Evolutionary conservation across 2,797 vertebrate species (phyloP).

Genomic region (Apodemus agrarius): DNA sequence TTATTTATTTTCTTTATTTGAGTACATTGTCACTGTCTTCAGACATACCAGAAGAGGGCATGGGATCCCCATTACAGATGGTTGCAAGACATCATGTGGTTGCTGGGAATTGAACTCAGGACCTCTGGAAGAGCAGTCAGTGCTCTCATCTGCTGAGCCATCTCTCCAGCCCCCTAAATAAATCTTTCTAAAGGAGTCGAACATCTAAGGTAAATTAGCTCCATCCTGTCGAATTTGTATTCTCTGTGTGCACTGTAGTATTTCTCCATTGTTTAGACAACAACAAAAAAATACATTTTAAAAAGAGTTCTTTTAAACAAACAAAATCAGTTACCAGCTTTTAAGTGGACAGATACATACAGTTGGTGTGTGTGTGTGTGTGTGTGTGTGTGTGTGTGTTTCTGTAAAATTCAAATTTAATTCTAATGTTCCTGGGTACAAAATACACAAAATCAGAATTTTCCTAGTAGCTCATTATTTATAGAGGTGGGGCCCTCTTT

Average conservation of each 20-base stretch:
- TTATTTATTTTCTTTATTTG: no score
- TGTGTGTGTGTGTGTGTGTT: not conserved
- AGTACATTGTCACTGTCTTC: no score
- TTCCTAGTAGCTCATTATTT: not conserved
- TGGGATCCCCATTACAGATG: no score
- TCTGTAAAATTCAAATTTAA: not conserved
- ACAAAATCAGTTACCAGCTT: slow-evolving; percentile 8
- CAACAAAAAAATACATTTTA: not conserved
- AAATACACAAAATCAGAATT: not conserved
- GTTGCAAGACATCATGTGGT: no score
- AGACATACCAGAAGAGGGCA: no score
- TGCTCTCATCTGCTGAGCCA: no score
- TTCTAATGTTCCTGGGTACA: not conserved
- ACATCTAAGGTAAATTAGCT: slow-evolving; percentile 24
- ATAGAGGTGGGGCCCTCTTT: not conserved
- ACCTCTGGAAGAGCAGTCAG: no score
- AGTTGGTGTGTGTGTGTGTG: not conserved
- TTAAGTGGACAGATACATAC: slow-evolving; percentile 8
- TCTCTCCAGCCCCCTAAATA: not conserved
- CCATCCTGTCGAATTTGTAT: not conserved
- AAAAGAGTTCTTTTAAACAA: slow-evolving; percentile 32
- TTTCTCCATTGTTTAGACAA: slow-evolving; percentile 1
- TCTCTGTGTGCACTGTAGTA: not conserved
- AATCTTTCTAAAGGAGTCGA: slow-evolving; percentile 14
- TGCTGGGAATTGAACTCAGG: no score